Base-by-base conservation (phyloP, 2,797 vertebrate species). In the Channa striata region DNA sequence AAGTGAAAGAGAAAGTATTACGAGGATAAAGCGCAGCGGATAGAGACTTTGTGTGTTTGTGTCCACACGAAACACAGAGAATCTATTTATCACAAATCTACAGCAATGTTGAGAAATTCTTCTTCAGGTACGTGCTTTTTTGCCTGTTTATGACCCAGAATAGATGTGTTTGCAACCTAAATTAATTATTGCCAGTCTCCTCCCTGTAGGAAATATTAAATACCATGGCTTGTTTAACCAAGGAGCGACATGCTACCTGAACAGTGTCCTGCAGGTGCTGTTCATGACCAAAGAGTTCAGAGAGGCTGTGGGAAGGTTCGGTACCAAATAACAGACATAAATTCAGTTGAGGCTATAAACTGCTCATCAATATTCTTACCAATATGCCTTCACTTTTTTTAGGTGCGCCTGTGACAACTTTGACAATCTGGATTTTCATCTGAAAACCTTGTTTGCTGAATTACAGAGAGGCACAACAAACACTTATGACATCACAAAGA, bases 161-260 rank as follows among this genome's bases (percentile, higher is more conserved):
- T 46, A 2, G n/a, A 6, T 43, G 4, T 1, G 39, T 36, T 0
- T 51, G n/a, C 8, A 8, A 8, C 53, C 21, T 1, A 36, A 12
- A 25, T 47, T 16, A 20, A 44, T 44, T 19, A 20, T 4, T 14
- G 8, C 2, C 4, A 4, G 2, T 21, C 11, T 63, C 23, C 11
- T 44, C 11, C 12, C 56, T 36, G 2, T 52, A 81, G 68, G 0
- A 11, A 1, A 1, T 1, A n/a, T 1, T 44, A 59, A 7, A 10
- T 86, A 85, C 40, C 23, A 87, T 6, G 93, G 93, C 0, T 46
- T 94, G 43, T 0, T 0, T 6, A 94, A 94, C 78, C 87, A 90
- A 51, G 92, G 93, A 7, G 65, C 90, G 6, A 93, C 92, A 1
- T 92, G 90, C 56, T 94, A 93, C 67, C 37, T 94, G 76, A 94